Conservation (phyloP, 2,797 vertebrate genomes). For the Borostomias antarcticus region DNA sequence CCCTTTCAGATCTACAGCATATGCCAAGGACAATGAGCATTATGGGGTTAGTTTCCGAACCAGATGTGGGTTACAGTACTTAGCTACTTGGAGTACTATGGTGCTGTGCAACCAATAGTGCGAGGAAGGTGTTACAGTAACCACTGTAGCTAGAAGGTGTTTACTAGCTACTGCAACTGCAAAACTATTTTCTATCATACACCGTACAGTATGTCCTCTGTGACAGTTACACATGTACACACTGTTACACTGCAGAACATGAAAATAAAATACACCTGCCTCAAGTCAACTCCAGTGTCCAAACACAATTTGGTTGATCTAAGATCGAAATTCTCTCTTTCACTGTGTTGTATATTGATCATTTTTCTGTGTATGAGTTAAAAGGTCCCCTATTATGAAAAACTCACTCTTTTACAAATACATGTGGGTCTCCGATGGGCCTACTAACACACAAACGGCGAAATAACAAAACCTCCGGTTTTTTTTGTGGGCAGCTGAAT, state of each 20-base stretch:
- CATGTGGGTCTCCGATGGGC: too few species aligned
- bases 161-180: neutral
- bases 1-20: neutral
- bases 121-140: too few species aligned
- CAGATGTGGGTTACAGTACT: too few species aligned
- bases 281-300: conserved; percentile 61
- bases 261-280: conserved; percentile 71
- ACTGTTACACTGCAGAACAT: conserved; percentile 67
- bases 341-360: neutral
- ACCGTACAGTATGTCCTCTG: neutral
- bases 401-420: too few species aligned
- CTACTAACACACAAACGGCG: too few species aligned
- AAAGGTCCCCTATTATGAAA: too few species aligned
- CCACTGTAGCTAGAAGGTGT: too few species aligned
- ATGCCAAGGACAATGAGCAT: neutral
- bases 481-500: too few species aligned
- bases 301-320: conserved; percentile 42
- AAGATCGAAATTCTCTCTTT: conserved; percentile 8
- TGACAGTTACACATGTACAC: conserved; percentile 42
- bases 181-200: neutral
- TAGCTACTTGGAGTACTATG: too few species aligned
- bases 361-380: too few species aligned
- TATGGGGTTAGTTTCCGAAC: neutral
- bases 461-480: too few species aligned
- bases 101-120: neutral